Base-by-base conservation (phyloP, 2,888 invertebrate species). In the Epinotia nisella region DNA sequence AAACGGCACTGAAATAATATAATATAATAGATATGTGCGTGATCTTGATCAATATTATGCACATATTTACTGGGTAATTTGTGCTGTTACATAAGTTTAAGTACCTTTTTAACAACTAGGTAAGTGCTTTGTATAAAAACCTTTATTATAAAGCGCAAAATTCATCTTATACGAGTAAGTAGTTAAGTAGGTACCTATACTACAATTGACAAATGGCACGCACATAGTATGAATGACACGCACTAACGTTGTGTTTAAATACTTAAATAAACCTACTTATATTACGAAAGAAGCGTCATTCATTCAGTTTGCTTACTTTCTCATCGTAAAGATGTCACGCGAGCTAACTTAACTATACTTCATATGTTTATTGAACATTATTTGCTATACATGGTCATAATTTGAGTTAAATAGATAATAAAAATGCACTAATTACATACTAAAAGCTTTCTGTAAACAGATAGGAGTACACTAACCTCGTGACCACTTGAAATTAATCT, bases 281-380 rank as follows among this genome's bases (percentile, higher is more conserved):
- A 71, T 65, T 65, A 71, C 58, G 58, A 64, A 41, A 53, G 58
- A 21, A 49, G 49, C 53, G 59, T 71, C 59, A 66, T 71, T 60
- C 65, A 66, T 66, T 58, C 62, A 56, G 64, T 58, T 70, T 64
- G 21, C 71, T 71, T 51, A 65, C 71, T 66, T 71, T 71, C 71
- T 60, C 65, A 51, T 51, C 24, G 39, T 65, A 51, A 71, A 71
- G 41, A 53, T 60, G 71, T 53, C 71, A 65, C 65, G 65, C 65
- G 45, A 49, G 58, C 15, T 29, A 21, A 60, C 59, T 51, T 51
- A 21, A 55, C 41, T 56, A 13, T 39, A n/a, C 24, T 3, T 17
- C n/a, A 17, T 51, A 29, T 10, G 17, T 24, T 9, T 64, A 51
- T 2, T n/a, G 4, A n/a, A 41, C 1, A 19, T 35, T 64, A 7